These are phyloP conservation scores for Helicolenus hilgendorfi DNA, from an alignment of 2,797 vertebrate genomes.

Conservation along the genomic window DNA sequence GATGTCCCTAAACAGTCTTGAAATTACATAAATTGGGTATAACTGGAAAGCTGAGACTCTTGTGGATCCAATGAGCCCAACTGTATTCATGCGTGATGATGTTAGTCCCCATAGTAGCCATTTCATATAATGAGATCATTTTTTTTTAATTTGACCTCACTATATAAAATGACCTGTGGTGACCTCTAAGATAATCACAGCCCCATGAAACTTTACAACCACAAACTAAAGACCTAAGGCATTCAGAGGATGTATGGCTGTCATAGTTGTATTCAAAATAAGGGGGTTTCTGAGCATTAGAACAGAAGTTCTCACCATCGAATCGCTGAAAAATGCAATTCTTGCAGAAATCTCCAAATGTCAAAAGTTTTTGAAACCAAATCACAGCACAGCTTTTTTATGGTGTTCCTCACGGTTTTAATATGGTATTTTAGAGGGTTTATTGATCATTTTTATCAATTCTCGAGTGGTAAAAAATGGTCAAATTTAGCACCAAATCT, in stretches of 20 bases:
- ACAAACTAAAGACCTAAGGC: not conserved
- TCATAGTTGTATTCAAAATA: not conserved
- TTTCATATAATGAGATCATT: not conserved
- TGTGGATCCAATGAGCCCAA: not conserved
- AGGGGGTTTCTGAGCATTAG: too few species aligned
- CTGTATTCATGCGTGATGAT: not conserved
- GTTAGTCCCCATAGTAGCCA: not conserved
- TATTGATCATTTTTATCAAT: too few species aligned
- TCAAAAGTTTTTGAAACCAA: too few species aligned
- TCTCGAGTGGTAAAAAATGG: too few species aligned
- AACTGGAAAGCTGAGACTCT: not conserved
- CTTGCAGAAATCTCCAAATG: too few species aligned
- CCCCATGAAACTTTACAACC: accelerated
- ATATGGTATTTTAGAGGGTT: too few species aligned
- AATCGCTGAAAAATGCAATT: too few species aligned
- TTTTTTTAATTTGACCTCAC: not conserved
- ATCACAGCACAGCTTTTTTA: too few species aligned
- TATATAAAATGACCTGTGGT: not conserved
- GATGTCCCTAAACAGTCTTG: not conserved
- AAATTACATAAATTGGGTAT: not conserved
- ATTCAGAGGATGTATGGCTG: not conserved
- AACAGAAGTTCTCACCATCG: too few species aligned
- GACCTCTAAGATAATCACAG: not conserved
- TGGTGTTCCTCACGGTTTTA: too few species aligned
- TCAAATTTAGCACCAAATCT: not conserved